Conservation (phyloP, 2,888 invertebrate species). For the Sphaerophoria taeniata region DNA sequence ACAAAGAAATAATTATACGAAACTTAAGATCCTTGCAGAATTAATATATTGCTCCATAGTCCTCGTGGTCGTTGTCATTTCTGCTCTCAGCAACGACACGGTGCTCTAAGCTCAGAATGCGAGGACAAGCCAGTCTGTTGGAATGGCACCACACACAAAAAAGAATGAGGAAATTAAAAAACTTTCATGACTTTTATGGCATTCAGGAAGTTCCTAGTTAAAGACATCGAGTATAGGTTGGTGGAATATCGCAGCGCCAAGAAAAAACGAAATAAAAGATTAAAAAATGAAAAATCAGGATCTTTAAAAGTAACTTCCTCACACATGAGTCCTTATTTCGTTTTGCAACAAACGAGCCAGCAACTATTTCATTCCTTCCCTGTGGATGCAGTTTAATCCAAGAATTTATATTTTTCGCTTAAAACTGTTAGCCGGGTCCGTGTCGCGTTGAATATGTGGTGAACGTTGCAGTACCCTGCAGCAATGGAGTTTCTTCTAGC, state of each 20-base stretch:
- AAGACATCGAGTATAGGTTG: slow-evolving; percentile 19
- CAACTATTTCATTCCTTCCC: not conserved
- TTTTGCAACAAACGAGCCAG: not conserved
- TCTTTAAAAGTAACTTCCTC: slow-evolving; percentile 45
- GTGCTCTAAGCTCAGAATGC: slow-evolving; percentile 3
- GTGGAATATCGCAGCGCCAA: slow-evolving; percentile 22
- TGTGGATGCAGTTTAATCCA: slow-evolving; percentile 69
- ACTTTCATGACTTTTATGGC: slow-evolving; percentile 73
- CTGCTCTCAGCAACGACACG: not conserved
- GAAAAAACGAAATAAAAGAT: not conserved
- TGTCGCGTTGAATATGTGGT: slow-evolving; percentile 72
- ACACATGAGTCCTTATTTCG: slow-evolving; percentile 4
- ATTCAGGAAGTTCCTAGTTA: slow-evolving; percentile 23
- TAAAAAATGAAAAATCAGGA: slow-evolving; percentile 41
- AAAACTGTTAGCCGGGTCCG: slow-evolving; percentile 67
- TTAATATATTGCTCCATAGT: slow-evolving; percentile 60
- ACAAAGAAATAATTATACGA: slow-evolving; percentile 66
- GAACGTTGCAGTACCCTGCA: slow-evolving; percentile 54
- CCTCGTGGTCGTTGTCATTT: not conserved
- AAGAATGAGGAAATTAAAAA: slow-evolving; percentile 70
- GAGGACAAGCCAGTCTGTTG: slow-evolving; percentile 45
- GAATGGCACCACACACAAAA: not conserved
- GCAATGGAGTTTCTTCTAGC: slow-evolving; percentile 16
- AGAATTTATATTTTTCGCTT: slow-evolving; percentile 73
- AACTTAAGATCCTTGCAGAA: slow-evolving; percentile 64